These are phyloP conservation scores for Tenthredo distinguenda DNA, from an alignment of 2,888 invertebrate genomes.

Conservation along the genomic window DNA sequence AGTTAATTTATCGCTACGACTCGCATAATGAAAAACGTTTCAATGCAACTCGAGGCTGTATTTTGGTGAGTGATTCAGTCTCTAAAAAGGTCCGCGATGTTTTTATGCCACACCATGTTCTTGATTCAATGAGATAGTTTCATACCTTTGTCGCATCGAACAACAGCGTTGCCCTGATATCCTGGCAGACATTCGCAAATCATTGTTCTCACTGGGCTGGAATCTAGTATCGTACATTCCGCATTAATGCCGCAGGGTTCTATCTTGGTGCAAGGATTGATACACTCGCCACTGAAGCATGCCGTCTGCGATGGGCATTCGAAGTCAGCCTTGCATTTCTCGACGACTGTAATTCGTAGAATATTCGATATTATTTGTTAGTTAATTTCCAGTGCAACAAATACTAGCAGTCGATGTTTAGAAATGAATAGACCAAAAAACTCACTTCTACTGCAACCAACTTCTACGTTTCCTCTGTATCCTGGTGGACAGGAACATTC, in stretches of 20 bases:
- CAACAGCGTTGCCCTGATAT: conserved; percentile 92
- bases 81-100: neutral
- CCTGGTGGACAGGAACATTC: conserved; percentile 92
- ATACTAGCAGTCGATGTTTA: neutral
- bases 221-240: conserved; percentile 88
- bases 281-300: conserved; percentile 90
- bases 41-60: neutral
- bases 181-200: conserved; percentile 93
- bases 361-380: conserved; percentile 14
- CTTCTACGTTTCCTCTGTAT: conserved; percentile 83
- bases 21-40: neutral
- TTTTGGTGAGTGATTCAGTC: neutral
- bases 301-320: conserved; percentile 92
- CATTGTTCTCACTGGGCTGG: conserved; percentile 92
- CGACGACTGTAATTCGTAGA: conserved; percentile 74
- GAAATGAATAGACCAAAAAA: neutral
- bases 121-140: conserved; percentile 22
- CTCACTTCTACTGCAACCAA: conserved; percentile 81
- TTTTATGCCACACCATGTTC: neutral
- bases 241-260: conserved; percentile 91
- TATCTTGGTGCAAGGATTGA: conserved; percentile 90
- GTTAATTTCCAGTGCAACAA: neutral
- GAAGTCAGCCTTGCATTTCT: conserved; percentile 87
- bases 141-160: conserved; percentile 88
- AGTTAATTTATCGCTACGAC: neutral